Base-by-base conservation (phyloP, 2,888 invertebrate genomes). In the Odontocolon sp. region DNA sequence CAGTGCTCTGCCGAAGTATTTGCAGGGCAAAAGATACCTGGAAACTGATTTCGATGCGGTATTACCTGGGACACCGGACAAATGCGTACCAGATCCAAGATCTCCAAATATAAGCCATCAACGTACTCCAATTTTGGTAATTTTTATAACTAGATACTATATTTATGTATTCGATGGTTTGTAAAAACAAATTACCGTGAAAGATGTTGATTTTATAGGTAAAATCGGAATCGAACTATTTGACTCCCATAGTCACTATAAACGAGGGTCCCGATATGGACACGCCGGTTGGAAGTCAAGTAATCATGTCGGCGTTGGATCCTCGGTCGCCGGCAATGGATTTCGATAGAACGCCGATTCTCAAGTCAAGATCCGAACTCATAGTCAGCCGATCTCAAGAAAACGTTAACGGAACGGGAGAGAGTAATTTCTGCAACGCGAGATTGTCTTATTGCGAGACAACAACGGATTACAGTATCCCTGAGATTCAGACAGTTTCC, bases 251-350 rank as follows among this genome's bases (percentile, higher is more conserved):
- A 21, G 26, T 59, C 1, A 57, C 28, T 9, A 11, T 50, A 0
- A n/a, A 23, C 16, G 73, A 61, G 1, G 16, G 3, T 14, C 33
- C 61, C 28, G 77, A 75, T 4, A 6, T 21, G 69, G 21, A 81
- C 26, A 71, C 79, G 2, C 57, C 74, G 3, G 64, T 73, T 9
- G 61, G 77, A 14, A 82, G 79, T 16, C 28, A 28, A 52, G 9
- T 5, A 0, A 1, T 9, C 6, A 2, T 11, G 6, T 14, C 56
- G 3, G 42, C 21, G 0, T 26, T 83, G 1, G 89, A 89, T 76
- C 89, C 89, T 3, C 82, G 89, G 79, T 89, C 89, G 6, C 89
- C 89, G n/a, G 85, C 88, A 1, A 80, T 76, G n/a, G 82, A 86
- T 57, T 89, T 89, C 52, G 83, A 86, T 42, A 85, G 89, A 80